A percentile compares a stretch with the other conserved stretches of the same genome.
Conservation (phyloP, 2,113 vertebrate species). For the Tychaedon coryphoeus region DNA sequence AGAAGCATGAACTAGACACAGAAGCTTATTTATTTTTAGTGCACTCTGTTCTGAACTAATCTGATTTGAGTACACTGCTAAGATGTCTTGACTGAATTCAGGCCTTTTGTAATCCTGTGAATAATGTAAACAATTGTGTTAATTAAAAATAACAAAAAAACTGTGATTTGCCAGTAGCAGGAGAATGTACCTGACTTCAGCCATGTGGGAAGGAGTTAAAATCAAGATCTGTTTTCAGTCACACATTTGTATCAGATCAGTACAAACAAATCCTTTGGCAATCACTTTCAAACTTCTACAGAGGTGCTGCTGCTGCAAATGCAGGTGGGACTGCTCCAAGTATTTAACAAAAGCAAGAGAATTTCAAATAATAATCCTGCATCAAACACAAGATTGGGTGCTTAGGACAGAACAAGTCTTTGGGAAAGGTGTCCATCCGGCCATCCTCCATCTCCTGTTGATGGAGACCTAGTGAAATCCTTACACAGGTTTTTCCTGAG, state of each 20-base stretch:
- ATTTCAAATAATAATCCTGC: neutral
- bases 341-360: neutral
- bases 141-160: neutral
- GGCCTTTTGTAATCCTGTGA: neutral
- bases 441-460: neutral
- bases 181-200: neutral
- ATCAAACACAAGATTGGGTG: neutral
- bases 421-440: neutral
- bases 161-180: neutral
- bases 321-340: neutral
- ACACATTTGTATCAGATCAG: neutral
- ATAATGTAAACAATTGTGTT: neutral
- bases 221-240: neutral
- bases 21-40: neutral
- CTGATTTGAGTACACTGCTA: neutral
- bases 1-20: neutral
- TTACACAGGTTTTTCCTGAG: neutral
- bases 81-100: neutral
- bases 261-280: neutral
- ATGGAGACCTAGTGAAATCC: neutral
- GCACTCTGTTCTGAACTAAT: neutral
- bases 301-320: neutral
- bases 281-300: neutral
- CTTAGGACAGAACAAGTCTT: neutral
- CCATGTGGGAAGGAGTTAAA: neutral